phyloP scores from a whole-genome alignment of 1,140 invertebrate species.

The Drosophila ogumai region DNA sequence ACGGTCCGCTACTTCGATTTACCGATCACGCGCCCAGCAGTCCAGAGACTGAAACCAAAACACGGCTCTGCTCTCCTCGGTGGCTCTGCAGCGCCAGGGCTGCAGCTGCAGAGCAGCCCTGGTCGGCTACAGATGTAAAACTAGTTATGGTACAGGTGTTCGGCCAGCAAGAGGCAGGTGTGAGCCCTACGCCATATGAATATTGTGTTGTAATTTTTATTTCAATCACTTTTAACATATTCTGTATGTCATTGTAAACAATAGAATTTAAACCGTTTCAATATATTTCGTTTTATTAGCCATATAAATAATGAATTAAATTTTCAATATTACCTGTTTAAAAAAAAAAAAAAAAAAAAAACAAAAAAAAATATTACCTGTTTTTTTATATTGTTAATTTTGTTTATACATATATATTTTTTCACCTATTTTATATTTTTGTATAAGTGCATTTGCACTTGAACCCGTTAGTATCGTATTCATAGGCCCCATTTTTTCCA shows the following conservation, averaged over 20 bases:
- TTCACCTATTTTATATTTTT: too few relatives aligned
- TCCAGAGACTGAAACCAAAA: slow-evolving; percentile 76
- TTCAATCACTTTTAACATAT: too few relatives aligned
- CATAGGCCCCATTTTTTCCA: slow-evolving; percentile 10
- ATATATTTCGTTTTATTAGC: too few relatives aligned
- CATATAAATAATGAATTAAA: too few relatives aligned
- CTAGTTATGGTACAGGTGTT: slow-evolving; percentile 56
- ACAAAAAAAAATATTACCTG: too few relatives aligned
- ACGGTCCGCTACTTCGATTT: slow-evolving; percentile 73
- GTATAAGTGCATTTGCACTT: slow-evolving; percentile 15
- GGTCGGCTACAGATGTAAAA: slow-evolving; percentile 68
- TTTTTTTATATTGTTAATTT: too few relatives aligned
- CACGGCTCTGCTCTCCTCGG: slow-evolving; percentile 52
- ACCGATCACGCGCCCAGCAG: slow-evolving; percentile 71
- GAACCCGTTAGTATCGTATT: neutral
- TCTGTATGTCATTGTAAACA: too few relatives aligned
- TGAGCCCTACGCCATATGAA: slow-evolving; percentile 5
- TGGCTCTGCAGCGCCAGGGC: slow-evolving; percentile 66
- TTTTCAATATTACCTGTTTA: too few relatives aligned
- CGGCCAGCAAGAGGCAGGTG: slow-evolving; percentile 5
- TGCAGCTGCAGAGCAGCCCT: slow-evolving; percentile 46
- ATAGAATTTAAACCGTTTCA: too few relatives aligned
- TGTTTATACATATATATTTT: too few relatives aligned
- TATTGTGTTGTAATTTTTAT: neutral
- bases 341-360: too few relatives aligned